These are phyloP conservation scores for Daphoenositta chrysoptera DNA, from an alignment of 2,113 vertebrate genomes.

Conservation along the genomic window DNA sequence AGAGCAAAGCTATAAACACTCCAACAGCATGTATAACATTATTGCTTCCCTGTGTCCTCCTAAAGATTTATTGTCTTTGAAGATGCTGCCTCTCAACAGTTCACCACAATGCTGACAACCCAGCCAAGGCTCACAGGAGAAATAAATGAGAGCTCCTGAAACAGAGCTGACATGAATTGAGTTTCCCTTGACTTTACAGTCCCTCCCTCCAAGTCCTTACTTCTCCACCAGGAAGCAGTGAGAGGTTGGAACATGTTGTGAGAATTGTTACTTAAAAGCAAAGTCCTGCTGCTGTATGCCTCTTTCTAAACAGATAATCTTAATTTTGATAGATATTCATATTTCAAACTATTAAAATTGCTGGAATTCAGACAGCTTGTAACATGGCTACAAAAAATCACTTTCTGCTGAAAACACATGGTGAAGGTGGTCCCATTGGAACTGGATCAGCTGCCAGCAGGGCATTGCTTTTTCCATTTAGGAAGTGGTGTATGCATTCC, in stretches of 20 bases:
- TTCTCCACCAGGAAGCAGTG: background rate
- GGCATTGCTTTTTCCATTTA: background rate
- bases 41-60: background rate
- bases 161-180: background rate
- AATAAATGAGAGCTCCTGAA: background rate
- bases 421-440: background rate
- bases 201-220: background rate
- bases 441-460: background rate
- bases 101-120: background rate
- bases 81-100: background rate
- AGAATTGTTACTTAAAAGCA: background rate
- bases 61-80: background rate
- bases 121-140: background rate
- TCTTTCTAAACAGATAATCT: background rate
- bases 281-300: background rate
- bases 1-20: background rate
- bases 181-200: background rate
- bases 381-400: background rate
- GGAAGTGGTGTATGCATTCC: background rate
- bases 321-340: background rate
- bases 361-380: background rate
- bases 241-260: rapidly evolving
- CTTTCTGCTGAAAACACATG: background rate
- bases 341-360: background rate
- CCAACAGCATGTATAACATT: background rate